Conservation (phyloP, 2,888 invertebrate species). For the Callyntrura sp. region DNA sequence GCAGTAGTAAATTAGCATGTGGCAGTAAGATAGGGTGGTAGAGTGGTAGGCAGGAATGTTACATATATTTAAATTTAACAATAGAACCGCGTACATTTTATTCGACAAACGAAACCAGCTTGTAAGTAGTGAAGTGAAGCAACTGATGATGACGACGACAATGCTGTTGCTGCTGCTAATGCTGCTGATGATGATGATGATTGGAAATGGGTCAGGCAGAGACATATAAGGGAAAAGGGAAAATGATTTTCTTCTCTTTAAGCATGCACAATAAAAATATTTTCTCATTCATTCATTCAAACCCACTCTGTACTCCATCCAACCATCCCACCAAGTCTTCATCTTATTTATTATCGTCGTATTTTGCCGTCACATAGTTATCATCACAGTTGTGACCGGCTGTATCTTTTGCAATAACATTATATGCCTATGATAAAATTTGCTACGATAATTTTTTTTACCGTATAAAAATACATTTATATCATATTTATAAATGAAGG, state of each 20-base stretch:
- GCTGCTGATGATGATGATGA: constrained; percentile 30
- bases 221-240: constrained; percentile 80
- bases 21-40: neutral
- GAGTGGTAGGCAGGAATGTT: neutral
- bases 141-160: constrained; percentile 34
- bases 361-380: neutral
- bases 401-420: neutral
- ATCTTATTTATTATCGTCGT: neutral
- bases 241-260: constrained; percentile 66
- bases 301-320: neutral
- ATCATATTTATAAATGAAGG: neutral
- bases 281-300: constrained; percentile 42
- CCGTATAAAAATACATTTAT: constrained; percentile 9
- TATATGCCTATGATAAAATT: constrained; percentile 17
- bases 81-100: neutral
- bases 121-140: constrained; percentile 29
- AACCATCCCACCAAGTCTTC: neutral
- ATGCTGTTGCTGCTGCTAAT: neutral
- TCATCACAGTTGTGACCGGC: neutral
- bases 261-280: constrained; percentile 16
- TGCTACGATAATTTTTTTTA: constrained; percentile 45
- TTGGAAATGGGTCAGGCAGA: constrained; percentile 77
- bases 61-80: constrained; percentile 10
- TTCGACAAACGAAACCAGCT: neutral
- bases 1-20: neutral